Percentiles rank a stretch among this genome's conserved stretches.
Conservation (phyloP, 1,140 invertebrate species). For the Drosophila leontia region DNA sequence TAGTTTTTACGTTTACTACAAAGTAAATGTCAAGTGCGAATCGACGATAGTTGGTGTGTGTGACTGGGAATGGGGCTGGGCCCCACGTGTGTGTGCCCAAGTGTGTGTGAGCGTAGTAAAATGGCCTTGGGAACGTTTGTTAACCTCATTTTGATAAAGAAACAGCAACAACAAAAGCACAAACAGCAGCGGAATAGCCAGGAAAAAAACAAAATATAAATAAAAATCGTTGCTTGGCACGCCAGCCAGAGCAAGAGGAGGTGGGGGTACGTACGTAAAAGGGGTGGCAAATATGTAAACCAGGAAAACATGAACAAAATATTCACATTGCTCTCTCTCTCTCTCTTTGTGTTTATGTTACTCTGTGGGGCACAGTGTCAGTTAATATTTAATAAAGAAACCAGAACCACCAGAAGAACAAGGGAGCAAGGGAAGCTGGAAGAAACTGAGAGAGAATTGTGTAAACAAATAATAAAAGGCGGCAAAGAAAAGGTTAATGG, state of each 20-base stretch:
- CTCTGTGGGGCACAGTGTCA: conserved; percentile 35
- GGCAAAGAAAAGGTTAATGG: conserved; percentile 7
- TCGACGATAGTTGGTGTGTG: conserved; percentile 40
- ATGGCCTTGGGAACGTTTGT: conserved; percentile 81
- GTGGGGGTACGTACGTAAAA: background rate
- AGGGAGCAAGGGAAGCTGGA: background rate
- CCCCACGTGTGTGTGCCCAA: background rate
- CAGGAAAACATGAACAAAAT: conserved; percentile 43
- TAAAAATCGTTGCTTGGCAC: conserved; percentile 70
- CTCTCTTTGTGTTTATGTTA: background rate
- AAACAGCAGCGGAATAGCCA: conserved; percentile 11
- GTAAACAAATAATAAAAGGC: conserved; percentile 4
- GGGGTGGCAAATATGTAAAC: conserved; percentile 40
- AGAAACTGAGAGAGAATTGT: background rate
- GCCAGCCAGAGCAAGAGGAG: conserved; percentile 28
- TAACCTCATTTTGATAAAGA: conserved; percentile 80
- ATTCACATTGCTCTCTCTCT: conserved; percentile 3
- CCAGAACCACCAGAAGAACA: conserved; percentile 16
- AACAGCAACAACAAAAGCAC: conserved; percentile 32
- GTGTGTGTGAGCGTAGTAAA: conserved; percentile 58
- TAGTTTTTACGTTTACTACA: conserved; percentile 65
- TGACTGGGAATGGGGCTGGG: conserved; percentile 37
- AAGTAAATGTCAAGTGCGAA: conserved; percentile 83
- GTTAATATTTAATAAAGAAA: conserved; percentile 51
- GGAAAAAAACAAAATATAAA: conserved; percentile 46